Percentiles rank a stretch among this genome's conserved stretches.
phyloP scores from a whole-genome alignment of 2,113 vertebrate genomes.

The Lophotis ruficrista region DNA sequence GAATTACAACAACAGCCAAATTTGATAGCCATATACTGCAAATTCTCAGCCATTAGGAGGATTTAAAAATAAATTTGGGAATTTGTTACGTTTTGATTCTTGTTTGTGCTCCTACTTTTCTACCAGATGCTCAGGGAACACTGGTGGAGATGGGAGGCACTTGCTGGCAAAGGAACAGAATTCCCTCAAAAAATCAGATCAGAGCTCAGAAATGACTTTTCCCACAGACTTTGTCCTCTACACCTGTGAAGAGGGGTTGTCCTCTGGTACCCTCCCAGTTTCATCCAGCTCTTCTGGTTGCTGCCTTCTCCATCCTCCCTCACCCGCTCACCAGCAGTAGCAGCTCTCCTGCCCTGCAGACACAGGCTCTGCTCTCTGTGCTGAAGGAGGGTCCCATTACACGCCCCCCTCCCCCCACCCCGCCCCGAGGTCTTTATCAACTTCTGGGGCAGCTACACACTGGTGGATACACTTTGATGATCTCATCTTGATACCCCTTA shows the following conservation, averaged over 20 bases:
- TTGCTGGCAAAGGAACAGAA: background rate
- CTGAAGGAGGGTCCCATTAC: background rate
- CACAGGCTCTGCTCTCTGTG: background rate
- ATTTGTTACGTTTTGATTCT: background rate
- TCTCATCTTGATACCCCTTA: background rate
- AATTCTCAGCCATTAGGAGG: background rate
- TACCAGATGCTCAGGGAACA: background rate
- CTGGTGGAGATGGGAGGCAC: background rate
- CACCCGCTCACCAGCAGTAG: fast-evolving
- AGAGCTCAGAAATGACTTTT: background rate
- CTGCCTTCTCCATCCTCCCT: background rate
- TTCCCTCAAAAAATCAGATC: background rate
- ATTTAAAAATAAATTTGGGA: background rate
- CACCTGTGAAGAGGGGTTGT: background rate
- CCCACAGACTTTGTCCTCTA: background rate
- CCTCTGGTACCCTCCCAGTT: background rate
- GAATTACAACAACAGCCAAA: background rate
- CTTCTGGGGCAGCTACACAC: background rate
- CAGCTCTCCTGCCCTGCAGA: background rate
- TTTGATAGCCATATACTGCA: background rate
- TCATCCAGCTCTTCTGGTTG: background rate
- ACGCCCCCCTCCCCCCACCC: no score
- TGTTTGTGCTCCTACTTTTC: background rate
- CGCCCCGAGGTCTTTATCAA: background rate
- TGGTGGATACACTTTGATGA: background rate